Evolutionary conservation across 2,888 invertebrate species (phyloP), one percentile per base, ranked within the genome.

Genomic region (Litoditis marina): DNA sequence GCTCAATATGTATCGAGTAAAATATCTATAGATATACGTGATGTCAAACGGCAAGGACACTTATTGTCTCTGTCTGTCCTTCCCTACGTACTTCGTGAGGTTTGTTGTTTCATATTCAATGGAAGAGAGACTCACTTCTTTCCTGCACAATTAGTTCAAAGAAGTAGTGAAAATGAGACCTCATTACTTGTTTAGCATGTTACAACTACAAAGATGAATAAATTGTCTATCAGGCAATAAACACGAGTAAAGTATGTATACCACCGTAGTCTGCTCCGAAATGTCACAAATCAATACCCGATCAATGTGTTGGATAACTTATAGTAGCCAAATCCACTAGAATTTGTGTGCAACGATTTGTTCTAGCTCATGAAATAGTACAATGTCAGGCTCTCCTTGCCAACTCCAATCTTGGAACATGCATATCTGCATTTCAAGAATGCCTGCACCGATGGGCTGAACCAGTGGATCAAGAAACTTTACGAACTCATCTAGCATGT

Each of bases 391-490:
- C n/a, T n/a, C n/a, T n/a, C n/a, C n/a, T n/a, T n/a, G n/a, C n/a
- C n/a, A n/a, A n/a, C n/a, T n/a, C n/a, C n/a, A n/a, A n/a, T n/a
- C n/a, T n/a, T n/a, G n/a, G n/a, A n/a, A n/a, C n/a, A n/a, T 36
- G 32, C 11, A 22, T 60, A 11, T 19, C 34, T 2, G 34, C 34
- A 28, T 64, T 53, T 42, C 44, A 54, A 2, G 58, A 69, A 27
- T 68, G 65, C 34, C 34, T 73, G 28, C 30, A 22, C 0, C 39
- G 65, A 55, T 73, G 70, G 52, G 60, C 70, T 7, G 73, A 71
- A 47, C 74, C 74, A 2, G 55, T 16, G 32, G 61, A 61, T 32
- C 95, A 96, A 86, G 98, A 98, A 85, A 96, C 93, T 82, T 90
- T 93, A 0, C 91, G 83, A 49, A 83, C 85, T 56, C 86, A 84